Percentiles rank a stretch among this genome's conserved stretches.
Evolutionary conservation across 1,140 invertebrate species (phyloP).

Genomic region (Leptinotarsa lineolata): DNA sequence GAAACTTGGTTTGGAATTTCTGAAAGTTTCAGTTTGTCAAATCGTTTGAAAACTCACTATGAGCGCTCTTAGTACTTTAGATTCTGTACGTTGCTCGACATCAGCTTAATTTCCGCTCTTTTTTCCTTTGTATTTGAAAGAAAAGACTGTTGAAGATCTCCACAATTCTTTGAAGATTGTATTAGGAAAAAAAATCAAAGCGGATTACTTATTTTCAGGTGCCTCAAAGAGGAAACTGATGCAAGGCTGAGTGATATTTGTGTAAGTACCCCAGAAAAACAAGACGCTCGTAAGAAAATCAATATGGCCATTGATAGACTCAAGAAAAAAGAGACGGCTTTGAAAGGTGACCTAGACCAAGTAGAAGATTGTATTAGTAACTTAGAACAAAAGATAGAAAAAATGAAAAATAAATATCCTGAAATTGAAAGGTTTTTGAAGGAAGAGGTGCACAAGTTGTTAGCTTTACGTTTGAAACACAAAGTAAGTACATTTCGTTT

Average conservation of each 20-base stretch:
- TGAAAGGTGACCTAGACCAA: constrained; percentile 52
- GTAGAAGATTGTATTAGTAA: constrained; percentile 20
- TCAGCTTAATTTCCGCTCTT: too few relatives aligned
- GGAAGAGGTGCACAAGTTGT: constrained; percentile 32
- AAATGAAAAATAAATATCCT: constrained; percentile 50
- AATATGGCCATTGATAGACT: constrained; percentile 57
- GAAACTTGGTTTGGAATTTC: too few relatives aligned
- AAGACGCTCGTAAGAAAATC: constrained; percentile 56
- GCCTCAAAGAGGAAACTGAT: constrained; percentile 58
- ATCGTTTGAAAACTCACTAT: too few relatives aligned
- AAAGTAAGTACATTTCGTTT: constrained; percentile 21
- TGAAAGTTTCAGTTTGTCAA: too few relatives aligned
- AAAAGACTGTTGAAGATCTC: too few relatives aligned
- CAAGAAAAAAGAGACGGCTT: constrained; percentile 55
- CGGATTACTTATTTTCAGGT: constrained; percentile 47
- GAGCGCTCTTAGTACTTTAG: too few relatives aligned
- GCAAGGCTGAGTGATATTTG: constrained; percentile 56
- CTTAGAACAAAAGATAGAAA: constrained; percentile 46
- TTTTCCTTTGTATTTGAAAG: too few relatives aligned
- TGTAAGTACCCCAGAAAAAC: constrained; percentile 52
- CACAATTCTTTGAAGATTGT: too few relatives aligned
- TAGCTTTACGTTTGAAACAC: constrained; percentile 23
- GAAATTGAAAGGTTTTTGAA: constrained; percentile 31
- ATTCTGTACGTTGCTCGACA: too few relatives aligned
- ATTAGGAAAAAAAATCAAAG: too few relatives aligned